These are phyloP conservation scores for Drosophila orena DNA, from an alignment of 1,140 invertebrate species.

Conservation along the genomic window DNA sequence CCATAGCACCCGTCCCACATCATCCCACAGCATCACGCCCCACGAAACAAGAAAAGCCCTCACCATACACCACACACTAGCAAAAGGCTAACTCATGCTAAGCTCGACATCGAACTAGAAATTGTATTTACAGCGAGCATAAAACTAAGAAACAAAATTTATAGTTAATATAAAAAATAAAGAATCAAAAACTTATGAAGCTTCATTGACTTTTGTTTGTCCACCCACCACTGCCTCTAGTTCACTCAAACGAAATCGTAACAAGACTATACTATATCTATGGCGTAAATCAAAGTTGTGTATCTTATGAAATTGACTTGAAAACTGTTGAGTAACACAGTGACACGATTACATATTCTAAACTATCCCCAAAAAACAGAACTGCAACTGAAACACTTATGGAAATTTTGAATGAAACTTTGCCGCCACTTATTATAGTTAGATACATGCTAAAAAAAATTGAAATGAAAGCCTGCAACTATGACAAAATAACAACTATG, in stretches of 20 bases:
- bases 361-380: slow-evolving; percentile 21
- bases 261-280: slow-evolving; percentile 31
- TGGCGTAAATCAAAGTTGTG: slow-evolving; percentile 46
- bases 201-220: slow-evolving; percentile 30
- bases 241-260: slow-evolving; percentile 1
- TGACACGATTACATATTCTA: slow-evolving; percentile 49
- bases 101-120: slow-evolving; percentile 77
- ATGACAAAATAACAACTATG: slow-evolving; percentile 19
- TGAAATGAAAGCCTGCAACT: slow-evolving; percentile 58
- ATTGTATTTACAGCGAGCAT: slow-evolving; percentile 67
- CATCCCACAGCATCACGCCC: slow-evolving; percentile 21
- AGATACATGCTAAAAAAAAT: slow-evolving; percentile 69
- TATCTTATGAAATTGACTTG: slow-evolving; percentile 63
- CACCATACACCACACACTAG: slow-evolving; percentile 28
- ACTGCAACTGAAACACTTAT: slow-evolving; percentile 18
- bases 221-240: not conserved
- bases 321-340: slow-evolving; percentile 38
- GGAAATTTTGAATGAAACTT: slow-evolving; percentile 37
- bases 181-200: slow-evolving; percentile 64
- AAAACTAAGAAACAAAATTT: slow-evolving; percentile 69
- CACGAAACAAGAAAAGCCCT: not conserved
- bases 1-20: slow-evolving; percentile 33
- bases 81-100: slow-evolving; percentile 75
- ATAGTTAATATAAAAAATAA: slow-evolving; percentile 77
- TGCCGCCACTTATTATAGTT: slow-evolving; percentile 54